A percentile compares a stretch with the other conserved stretches of the same genome.
These are phyloP conservation scores for Oxyruncus cristatus DNA, from an alignment of 2,113 vertebrate genomes.

Conservation along the genomic window DNA sequence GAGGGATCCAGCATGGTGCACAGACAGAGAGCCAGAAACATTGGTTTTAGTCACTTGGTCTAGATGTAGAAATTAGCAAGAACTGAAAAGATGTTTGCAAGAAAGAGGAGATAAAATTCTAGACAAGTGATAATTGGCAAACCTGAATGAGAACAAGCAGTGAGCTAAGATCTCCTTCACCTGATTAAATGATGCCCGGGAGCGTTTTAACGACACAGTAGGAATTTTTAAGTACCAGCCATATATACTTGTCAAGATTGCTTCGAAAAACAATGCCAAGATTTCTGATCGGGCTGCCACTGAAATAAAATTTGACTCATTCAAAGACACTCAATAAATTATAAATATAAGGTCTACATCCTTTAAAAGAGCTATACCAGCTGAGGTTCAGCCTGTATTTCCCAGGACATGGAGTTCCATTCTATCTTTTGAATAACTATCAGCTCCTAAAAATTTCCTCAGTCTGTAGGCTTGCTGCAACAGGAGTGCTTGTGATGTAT, in stretches of 20 bases:
- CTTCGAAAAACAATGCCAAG: constrained; percentile 4
- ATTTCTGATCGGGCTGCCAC: neutral
- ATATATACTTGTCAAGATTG: constrained; percentile 17
- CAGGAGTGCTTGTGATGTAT: neutral
- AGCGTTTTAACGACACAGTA: neutral
- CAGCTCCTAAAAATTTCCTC: neutral
- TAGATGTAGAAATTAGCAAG: neutral
- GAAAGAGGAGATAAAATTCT: neutral
- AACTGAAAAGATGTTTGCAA: neutral
- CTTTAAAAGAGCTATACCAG: neutral
- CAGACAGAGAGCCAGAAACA: neutral
- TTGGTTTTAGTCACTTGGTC: neutral
- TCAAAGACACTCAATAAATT: neutral
- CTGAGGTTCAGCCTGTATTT: neutral
- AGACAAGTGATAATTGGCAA: constrained; percentile 22
- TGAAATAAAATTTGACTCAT: neutral
- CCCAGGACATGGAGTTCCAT: neutral
- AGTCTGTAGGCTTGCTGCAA: neutral
- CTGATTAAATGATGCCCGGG: constrained; percentile 48
- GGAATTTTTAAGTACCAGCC: constrained; percentile 30
- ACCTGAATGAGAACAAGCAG: neutral
- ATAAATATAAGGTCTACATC: neutral
- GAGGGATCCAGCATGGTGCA: neutral
- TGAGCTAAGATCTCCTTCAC: constrained; percentile 22
- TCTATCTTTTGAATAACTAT: neutral